Conservation (phyloP, 37 sponge, comb jelly and placozoan genomes). For the Hexactinellida sp. region DNA sequence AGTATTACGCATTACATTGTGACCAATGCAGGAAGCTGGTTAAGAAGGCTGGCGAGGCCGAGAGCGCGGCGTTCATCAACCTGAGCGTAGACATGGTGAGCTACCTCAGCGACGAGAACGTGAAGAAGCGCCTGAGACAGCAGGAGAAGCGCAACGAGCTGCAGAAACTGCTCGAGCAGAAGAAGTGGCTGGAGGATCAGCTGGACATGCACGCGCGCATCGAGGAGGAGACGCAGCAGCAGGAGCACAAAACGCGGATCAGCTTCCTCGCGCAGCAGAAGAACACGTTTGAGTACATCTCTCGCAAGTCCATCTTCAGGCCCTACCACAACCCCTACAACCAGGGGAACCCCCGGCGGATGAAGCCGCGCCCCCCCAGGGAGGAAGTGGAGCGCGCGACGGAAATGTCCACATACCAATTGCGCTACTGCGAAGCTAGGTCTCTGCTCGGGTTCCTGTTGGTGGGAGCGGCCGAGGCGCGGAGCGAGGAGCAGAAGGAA, state of each 20-base stretch:
- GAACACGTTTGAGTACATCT: constrained; percentile 7
- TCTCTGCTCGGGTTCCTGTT: constrained; percentile 50
- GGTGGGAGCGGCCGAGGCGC: constrained; percentile 62
- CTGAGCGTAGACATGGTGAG: constrained; percentile 1
- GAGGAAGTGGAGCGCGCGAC: constrained; percentile 8
- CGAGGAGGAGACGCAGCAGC: neutral
- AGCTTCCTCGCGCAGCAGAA: neutral
- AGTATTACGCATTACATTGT: neutral
- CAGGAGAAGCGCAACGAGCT: neutral
- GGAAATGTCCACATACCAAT: constrained; percentile 2
- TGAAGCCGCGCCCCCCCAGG: neutral
- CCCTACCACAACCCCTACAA: constrained; percentile 5
- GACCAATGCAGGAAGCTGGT: constrained; percentile 13
- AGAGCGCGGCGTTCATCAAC: neutral
- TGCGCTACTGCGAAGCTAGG: constrained; percentile 43
- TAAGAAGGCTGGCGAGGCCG: neutral
- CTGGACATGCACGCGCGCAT: neutral
- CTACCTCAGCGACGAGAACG: neutral
- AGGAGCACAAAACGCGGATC: constrained; percentile 7
- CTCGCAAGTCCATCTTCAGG: constrained; percentile 1
- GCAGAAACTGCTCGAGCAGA: constrained; percentile 13
- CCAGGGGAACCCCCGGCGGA: neutral
- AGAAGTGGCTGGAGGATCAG: constrained; percentile 8
- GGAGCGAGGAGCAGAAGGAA: constrained; percentile 25
- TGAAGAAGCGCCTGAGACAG: neutral